Percentiles rank a stretch among this genome's conserved stretches.
phyloP scores from a whole-genome alignment of 2,888 invertebrate genomes.

The Idaea dimidiata region DNA sequence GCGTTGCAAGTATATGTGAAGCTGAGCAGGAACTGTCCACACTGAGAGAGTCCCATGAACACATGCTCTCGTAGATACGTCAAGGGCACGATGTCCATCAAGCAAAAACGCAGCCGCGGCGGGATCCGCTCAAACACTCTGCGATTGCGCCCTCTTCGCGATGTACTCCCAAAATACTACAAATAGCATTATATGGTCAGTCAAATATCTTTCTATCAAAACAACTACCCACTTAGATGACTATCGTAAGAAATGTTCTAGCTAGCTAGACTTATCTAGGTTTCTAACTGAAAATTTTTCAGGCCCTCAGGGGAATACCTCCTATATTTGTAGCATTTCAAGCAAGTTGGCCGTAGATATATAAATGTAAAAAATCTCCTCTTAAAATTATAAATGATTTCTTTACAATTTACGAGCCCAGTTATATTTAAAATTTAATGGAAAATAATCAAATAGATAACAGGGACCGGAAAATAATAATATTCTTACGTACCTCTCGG shows the following conservation, averaged over 20 bases:
- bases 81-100: slow-evolving; percentile 82
- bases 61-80: slow-evolving; percentile 87
- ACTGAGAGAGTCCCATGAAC: slow-evolving; percentile 96
- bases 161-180: slow-evolving; percentile 77
- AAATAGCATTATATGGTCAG: neutral
- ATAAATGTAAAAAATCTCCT: neutral
- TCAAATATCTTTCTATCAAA: neutral
- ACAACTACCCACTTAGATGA: neutral
- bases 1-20: slow-evolving; percentile 85
- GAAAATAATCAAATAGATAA: slow-evolving; percentile 25
- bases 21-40: slow-evolving; percentile 95
- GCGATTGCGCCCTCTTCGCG: slow-evolving; percentile 66
- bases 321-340: neutral
- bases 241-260: slow-evolving; percentile 24
- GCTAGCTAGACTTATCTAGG: neutral
- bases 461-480: slow-evolving; percentile 27
- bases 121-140: slow-evolving; percentile 80
- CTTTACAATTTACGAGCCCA: neutral
- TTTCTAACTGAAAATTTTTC: neutral
- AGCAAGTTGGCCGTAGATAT: neutral
- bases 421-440: neutral
- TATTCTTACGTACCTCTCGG: slow-evolving; percentile 78
- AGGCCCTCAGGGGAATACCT: neutral
- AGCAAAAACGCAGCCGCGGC: slow-evolving; percentile 80
- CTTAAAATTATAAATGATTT: neutral